These are phyloP conservation scores for Pteronotus mesoamericanus DNA, from an alignment of 2,797 vertebrate species.

Conservation along the genomic window DNA sequence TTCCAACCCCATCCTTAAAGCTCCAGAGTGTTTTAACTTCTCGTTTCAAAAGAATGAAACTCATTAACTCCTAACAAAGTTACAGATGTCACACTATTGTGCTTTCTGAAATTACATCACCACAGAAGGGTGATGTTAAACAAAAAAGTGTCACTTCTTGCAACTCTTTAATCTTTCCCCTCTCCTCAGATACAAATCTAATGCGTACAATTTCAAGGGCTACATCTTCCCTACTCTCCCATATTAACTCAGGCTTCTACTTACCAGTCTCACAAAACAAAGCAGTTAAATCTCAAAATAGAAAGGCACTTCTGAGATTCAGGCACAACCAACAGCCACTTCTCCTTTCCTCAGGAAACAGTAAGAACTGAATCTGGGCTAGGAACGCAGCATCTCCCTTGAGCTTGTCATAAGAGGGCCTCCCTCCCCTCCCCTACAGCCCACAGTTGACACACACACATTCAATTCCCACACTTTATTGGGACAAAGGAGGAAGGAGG, in stretches of 20 bases:
- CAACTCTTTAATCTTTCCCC: background rate
- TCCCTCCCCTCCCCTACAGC: background rate
- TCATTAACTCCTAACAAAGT: background rate
- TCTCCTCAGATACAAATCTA: background rate
- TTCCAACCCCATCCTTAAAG: background rate
- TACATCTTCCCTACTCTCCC: background rate
- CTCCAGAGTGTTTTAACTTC: background rate
- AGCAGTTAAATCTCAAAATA: background rate
- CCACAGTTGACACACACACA: constrained; percentile 32
- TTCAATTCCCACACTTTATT: constrained; percentile 71
- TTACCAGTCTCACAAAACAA: background rate
- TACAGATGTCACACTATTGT: background rate
- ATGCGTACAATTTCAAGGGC: background rate
- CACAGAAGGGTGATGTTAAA: background rate
- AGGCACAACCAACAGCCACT: background rate
- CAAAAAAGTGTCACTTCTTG: background rate
- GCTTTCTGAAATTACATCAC: background rate
- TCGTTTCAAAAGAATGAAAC: background rate
- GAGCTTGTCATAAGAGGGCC: background rate
- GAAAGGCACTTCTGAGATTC: background rate
- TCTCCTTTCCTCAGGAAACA: background rate
- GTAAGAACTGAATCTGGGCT: background rate
- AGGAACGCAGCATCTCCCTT: background rate
- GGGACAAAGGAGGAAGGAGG: constrained; percentile 15
- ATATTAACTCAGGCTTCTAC: background rate